A percentile compares a stretch with the other conserved stretches of the same genome.
These are phyloP conservation scores for Semaprochilodus insignis DNA, from an alignment of 2,797 vertebrate species.

Conservation along the genomic window DNA sequence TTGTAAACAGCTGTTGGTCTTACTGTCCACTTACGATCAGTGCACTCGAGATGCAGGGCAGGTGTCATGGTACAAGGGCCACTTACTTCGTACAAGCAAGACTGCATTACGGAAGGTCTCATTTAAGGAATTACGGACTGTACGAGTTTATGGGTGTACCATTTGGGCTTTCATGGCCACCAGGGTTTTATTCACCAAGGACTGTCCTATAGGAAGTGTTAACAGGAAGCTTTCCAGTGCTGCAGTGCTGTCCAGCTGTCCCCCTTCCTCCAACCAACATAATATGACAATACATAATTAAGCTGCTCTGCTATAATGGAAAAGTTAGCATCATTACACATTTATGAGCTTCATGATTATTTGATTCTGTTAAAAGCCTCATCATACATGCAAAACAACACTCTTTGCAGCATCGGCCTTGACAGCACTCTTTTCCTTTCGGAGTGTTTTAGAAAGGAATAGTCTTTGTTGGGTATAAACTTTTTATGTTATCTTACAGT, in stretches of 20 bases:
- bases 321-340: constrained; percentile 23
- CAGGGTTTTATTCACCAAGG: neutral
- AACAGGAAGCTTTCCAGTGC: too few relatives aligned
- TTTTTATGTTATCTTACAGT: neutral
- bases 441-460: neutral
- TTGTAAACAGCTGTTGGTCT: too few relatives aligned
- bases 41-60: neutral
- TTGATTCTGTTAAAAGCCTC: constrained; percentile 20
- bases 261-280: constrained; percentile 1
- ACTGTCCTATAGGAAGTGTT: neutral
- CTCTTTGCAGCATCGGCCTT: neutral
- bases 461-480: neutral
- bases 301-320: constrained; percentile 28
- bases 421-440: constrained; percentile 20
- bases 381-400: constrained; percentile 13
- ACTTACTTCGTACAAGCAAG: neutral
- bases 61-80: neutral
- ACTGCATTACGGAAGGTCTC: neutral
- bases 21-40: neutral
- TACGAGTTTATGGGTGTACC: neutral
- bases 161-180: neutral
- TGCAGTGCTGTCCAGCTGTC: neutral
- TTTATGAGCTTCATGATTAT: constrained; percentile 28
- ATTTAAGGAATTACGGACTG: neutral
- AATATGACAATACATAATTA: constrained; percentile 11